phyloP scores from a whole-genome alignment of 2,797 vertebrate species.

The Neosilurus mollespiculum region DNA sequence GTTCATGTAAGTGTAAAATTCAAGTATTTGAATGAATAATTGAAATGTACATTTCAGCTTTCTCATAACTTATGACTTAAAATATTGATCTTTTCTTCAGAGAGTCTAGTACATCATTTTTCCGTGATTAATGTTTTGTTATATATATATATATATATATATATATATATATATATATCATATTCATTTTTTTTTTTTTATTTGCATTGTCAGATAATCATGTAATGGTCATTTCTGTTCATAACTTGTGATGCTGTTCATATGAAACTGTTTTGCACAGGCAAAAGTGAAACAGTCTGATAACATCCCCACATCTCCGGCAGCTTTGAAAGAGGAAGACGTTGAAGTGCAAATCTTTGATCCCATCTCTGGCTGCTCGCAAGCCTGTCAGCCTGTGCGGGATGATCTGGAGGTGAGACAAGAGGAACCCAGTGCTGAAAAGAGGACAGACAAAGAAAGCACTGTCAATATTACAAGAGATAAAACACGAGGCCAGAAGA shows the following conservation, averaged over 20 bases:
- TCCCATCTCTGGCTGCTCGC: background rate
- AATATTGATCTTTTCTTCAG: background rate
- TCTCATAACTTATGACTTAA: background rate
- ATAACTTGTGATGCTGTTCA: background rate
- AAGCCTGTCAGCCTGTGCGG: constrained; percentile 3
- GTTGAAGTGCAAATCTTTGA: constrained; percentile 14
- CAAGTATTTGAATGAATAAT: background rate
- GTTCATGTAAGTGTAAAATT: constrained; percentile 21
- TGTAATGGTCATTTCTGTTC: background rate
- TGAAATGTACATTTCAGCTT: background rate
- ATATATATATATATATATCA: no score
- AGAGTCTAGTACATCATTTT: background rate
- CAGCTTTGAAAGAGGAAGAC: constrained; percentile 20
- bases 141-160: background rate
- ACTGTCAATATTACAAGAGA: constrained; percentile 9
- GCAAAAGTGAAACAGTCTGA: constrained; percentile 10
- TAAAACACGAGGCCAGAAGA: constrained; percentile 9
- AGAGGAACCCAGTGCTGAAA: constrained; percentile 20
- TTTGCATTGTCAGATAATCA: background rate
- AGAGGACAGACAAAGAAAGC: constrained; percentile 14
- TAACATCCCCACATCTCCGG: constrained; percentile 7
- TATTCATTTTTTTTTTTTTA: no score
- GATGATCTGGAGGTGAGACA: constrained; percentile 24
- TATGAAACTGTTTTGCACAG: constrained; percentile 17
- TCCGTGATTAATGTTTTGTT: background rate